Evolutionary conservation across 2,113 vertebrate species (phyloP), one percentile per base, ranked within the genome.

Genomic region (Riparia riparia): DNA sequence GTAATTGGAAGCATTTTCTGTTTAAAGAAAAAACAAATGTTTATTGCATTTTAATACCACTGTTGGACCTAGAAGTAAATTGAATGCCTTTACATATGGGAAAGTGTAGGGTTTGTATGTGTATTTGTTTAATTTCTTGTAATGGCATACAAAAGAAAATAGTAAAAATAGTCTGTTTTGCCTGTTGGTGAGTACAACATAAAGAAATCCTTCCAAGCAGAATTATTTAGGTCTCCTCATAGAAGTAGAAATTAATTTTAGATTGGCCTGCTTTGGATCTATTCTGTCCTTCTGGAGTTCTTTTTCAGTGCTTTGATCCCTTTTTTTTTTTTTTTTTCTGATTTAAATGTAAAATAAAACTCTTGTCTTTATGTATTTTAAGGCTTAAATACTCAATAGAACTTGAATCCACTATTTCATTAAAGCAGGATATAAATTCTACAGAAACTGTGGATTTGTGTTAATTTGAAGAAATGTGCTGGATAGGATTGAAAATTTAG

Each of bases 131-230:
- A 95, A 93, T 50, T 90, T 95, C 83, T 97, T 20, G 9, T 87
- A 89, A 82, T 14, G 54, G 22, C 6, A 0, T 94, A 54, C 71
- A 94, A 90, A 94, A 74, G 57, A 90, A 97, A 97, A 95, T n/a
- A 96, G 70, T 96, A 58, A 91, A 97, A 97, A 96, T 61, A 96
- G 63, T 97, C 74, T 95, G 60, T 89, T 96, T 97, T 95, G 51
- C 49, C 92, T 96, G 77, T 96, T 97, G 74, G 29, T 54, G 57
- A 89, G 54, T 92, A 68, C 49, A 89, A 77, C 81, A 86, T 96
- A 93, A 97, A 96, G 87, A 92, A 96, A 95, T 57, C 68, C 93
- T 93, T 94, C 76, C 58, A 92, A 82, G 68, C 86, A 96, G 89
- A 97, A 94, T 97, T 97, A 94, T 96, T 97, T 86, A 84, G 74